phyloP scores from a whole-genome alignment of 1,140 invertebrate species.

The Panagrolaimus sp. region DNA sequence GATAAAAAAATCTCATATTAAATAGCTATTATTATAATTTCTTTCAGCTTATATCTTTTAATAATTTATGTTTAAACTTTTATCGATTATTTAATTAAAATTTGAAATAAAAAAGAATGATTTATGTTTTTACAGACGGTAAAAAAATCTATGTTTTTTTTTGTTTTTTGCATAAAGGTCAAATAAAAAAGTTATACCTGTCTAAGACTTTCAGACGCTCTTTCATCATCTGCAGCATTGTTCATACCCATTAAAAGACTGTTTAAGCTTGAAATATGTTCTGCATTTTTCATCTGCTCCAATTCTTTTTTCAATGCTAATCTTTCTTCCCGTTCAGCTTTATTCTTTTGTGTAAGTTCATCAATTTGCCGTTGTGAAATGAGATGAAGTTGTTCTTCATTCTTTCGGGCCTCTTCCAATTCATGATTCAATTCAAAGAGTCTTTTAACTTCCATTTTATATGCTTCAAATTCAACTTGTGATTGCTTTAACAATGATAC shows the following conservation, averaged over 20 bases:
- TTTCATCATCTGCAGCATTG: no score
- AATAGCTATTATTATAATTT: no score
- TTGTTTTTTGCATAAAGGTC: no score
- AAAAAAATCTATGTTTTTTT: no score
- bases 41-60: no score
- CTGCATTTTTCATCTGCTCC: constrained; percentile 83
- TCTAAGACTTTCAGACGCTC: background rate
- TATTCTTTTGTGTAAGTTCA: constrained; percentile 85
- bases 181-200: background rate
- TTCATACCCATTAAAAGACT: constrained; percentile 74
- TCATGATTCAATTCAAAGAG: constrained; percentile 62
- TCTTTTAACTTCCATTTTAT: constrained; percentile 88
- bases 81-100: no score
- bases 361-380: constrained; percentile 86
- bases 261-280: constrained; percentile 83
- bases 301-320: constrained; percentile 93
- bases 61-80: no score
- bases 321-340: constrained; percentile 90
- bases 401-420: constrained; percentile 21
- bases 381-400: constrained; percentile 34
- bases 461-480: constrained; percentile 93
- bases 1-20: no score
- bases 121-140: no score
- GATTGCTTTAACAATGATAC: constrained; percentile 63
- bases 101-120: no score